Base-by-base conservation (phyloP, 2,888 invertebrate genomes). In the Boloria euphrosyne region DNA sequence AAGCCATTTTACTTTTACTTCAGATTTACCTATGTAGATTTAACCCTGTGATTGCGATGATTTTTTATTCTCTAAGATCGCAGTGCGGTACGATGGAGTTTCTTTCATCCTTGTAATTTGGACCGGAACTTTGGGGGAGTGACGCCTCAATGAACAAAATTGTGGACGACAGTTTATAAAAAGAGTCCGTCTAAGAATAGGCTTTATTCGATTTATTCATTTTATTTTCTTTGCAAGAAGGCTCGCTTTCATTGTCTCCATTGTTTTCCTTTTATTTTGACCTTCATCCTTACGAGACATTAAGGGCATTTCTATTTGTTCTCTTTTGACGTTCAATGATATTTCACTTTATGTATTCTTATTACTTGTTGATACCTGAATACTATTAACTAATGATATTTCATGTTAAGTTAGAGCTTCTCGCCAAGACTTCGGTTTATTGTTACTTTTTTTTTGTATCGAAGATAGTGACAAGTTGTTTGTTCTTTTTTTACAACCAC, bases 181-280 rank as follows among this genome's bases (percentile, higher is more conserved):
- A 84, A 83, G 81, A 78, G 78, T 75, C 71, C 70, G 74, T 75
- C 73, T 76, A 80, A 84, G 84, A 86, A 84, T 81, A 74, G 79
- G 68, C 77, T 82, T 73, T 81, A 87, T 86, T 86, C 82, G 84
- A 88, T 86, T 87, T 83, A 79, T 76, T 80, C 74, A 74, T 78
- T 78, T 76, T 75, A 74, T 73, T 72, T 74, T 71, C 70, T 70
- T 72, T 66, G 69, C 69, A 69, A 72, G 74, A 74, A 71, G 71
- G 72, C 72, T 72, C 70, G 71, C 72, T 73, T 73, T 74, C 74
- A 74, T 74, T 73, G 72, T 73, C 70, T 73, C 64, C 62, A 67
- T 75, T 76, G 69, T 71, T 72, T 73, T 71, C 71, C 70, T 71
- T 76, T 74, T 73, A 68, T 72, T 22, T 70, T 66, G 67, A 71